phyloP scores from a whole-genome alignment of 2,888 invertebrate genomes.

The Nomada ferruginata region DNA sequence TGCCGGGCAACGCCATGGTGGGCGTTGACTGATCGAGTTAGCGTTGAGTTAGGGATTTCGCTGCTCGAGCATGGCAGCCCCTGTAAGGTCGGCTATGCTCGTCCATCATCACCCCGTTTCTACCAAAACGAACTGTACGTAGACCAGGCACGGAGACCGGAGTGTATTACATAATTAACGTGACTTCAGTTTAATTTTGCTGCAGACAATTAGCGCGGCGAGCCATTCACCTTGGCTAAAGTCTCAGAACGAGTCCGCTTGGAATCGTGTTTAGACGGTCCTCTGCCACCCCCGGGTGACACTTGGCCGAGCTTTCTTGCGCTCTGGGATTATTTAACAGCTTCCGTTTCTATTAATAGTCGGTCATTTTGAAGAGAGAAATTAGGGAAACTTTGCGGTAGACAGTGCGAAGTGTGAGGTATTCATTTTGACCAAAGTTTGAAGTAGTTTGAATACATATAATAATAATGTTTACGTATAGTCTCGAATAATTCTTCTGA shows the following conservation, averaged over 20 bases:
- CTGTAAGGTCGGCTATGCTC: slow-evolving; percentile 73
- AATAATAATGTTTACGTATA: no score
- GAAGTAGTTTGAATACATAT: no score
- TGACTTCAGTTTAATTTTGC: slow-evolving; percentile 83
- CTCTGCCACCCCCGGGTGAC: slow-evolving; percentile 1
- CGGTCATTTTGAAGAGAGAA: not conserved
- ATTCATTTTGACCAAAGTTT: no score
- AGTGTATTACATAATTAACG: slow-evolving; percentile 82
- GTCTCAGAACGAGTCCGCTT: slow-evolving; percentile 27
- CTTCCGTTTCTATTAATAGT: not conserved
- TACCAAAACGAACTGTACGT: slow-evolving; percentile 50
- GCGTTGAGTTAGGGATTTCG: slow-evolving; percentile 82
- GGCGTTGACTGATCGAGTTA: slow-evolving; percentile 84
- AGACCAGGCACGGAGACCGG: slow-evolving; percentile 69
- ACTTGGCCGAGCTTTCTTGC: not conserved
- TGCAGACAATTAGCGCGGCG: slow-evolving; percentile 78
- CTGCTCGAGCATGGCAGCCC: slow-evolving; percentile 80
- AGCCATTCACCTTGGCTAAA: slow-evolving; percentile 53
- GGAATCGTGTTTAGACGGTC: slow-evolving; percentile 24
- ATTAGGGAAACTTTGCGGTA: no score
- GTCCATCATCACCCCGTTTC: slow-evolving; percentile 79
- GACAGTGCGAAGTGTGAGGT: no score
- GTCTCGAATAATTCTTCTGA: no score
- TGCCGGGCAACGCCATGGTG: slow-evolving; percentile 76
- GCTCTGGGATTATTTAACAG: not conserved